Evolutionary conservation across 2,888 invertebrate species (phyloP).

Genomic region (Protodeltote pygarga): DNA sequence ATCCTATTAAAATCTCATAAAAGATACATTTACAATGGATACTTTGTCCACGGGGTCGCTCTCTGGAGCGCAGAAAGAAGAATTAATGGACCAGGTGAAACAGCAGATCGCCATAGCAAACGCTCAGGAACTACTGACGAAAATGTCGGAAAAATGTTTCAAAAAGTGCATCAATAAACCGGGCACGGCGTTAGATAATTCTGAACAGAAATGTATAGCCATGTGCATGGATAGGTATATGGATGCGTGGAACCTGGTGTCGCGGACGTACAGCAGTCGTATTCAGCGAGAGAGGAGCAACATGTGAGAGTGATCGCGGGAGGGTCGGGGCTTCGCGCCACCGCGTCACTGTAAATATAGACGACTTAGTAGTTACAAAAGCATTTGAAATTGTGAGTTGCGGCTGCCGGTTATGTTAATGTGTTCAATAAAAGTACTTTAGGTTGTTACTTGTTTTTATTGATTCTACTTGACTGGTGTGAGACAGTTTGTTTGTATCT

Average conservation of each 20-base stretch:
- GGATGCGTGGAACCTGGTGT: constrained; percentile 98
- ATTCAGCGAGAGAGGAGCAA: constrained; percentile 92
- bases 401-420: constrained; percentile 68
- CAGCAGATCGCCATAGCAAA: constrained; percentile 98
- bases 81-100: constrained; percentile 97
- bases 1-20: constrained; percentile 26
- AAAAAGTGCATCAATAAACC: constrained; percentile 97
- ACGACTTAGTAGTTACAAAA: constrained; percentile 70
- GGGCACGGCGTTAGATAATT: constrained; percentile 94
- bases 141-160: constrained; percentile 99
- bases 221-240: constrained; percentile 99
- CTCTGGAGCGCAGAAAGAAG: constrained; percentile 91
- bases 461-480: constrained; percentile 39
- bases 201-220: constrained; percentile 98
- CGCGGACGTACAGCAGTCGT: constrained; percentile 94
- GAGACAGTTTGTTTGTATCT: constrained; percentile 40
- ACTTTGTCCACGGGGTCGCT: constrained; percentile 85
- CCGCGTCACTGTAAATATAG: constrained; percentile 79
- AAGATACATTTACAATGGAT: constrained; percentile 82
- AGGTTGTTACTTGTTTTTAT: constrained; percentile 64
- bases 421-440: constrained; percentile 75
- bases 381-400: constrained; percentile 72
- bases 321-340: constrained; percentile 50
- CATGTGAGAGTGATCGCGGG: constrained; percentile 73
- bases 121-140: constrained; percentile 96